Base-by-base conservation (phyloP, 2,113 vertebrate species). In the Diphyllodes magnificus region DNA sequence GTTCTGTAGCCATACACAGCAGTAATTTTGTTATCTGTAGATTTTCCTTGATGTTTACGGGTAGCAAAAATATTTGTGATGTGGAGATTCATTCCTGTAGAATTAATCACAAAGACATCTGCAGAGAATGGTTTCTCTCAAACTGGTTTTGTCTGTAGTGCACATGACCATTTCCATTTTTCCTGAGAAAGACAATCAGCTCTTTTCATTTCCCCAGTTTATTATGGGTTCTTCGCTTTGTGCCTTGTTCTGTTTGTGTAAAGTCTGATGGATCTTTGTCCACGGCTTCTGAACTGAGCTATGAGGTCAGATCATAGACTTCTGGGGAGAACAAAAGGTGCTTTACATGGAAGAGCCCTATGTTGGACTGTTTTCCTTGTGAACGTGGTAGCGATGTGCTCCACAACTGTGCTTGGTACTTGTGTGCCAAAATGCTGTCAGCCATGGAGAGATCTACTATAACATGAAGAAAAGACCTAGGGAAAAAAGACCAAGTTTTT, bases 191-290 rank as follows among this genome's bases (percentile, higher is more conserved):
- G 27, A 83, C 50, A 93, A 75, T 70, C 15, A 2, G 2, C 9
- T 49, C 69, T 64, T 83, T 88, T 93, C 3, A 82, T 63, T 84
- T 83, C 31, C n/a, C 31, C 18, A 42, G 60, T 88, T 92, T 76
- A 92, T 89, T 79, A 82, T 20, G 57, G 14, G 28, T 75, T 81
- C 35, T 82, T 93, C 89, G 77, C 57, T 68, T 64, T 6, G 3
- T 94, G 49, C 37, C 60, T 92, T 70, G 56, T 12, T 86, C 54
- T 82, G 76, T 88, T 90, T n/a, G 12, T 71, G 44, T 59, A 80
- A 92, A 88, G 57, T 92, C 72, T 83, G 64, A 51, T 27, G 17
- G 51, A 49, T 64, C 50, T 94, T 92, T 94, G 76, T 90, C 64
- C 42, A 63, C 33, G 63, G 85, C 28, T 95, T 82, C 50, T 91